Base-by-base conservation (phyloP, 2,797 vertebrate genomes). In the Nasua narica region DNA sequence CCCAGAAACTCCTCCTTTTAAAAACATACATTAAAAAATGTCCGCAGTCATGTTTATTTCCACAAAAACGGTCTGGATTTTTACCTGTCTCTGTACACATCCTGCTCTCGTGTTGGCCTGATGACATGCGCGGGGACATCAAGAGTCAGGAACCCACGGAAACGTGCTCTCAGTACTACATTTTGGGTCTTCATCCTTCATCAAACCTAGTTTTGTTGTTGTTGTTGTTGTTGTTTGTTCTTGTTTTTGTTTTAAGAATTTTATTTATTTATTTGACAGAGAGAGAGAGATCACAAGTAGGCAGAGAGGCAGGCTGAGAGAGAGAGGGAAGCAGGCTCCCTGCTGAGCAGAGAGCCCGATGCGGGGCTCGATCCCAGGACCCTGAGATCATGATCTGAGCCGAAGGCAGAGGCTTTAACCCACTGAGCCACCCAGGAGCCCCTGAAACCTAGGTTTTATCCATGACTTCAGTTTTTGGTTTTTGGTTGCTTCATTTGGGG, bases 41-140 rank as follows among this genome's bases (percentile, higher is more conserved):
- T 74, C 78, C 10, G 7, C 7, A 37, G 43, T 21, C 74, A 21
- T 32, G 65, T 67, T 79, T 14, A 48, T 6, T 83, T 32, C 35
- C 72, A 60, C 52, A 40, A 27, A 81, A 67, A 16, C 43, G 9
- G 14, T 67, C 60, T 69, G 46, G 40, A 15, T 50, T 29, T 97
- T 90, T 77, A 54, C 9, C 60, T 85, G 40, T 87, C 46, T 82
- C 12, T 65, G 32, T 5, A 37, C 14, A 54, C 5, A 50, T 60
- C 62, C 88, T 82, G 1, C 74, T 95, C 50, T 96, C 79, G 72
- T 79, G 81, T 95, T 87, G 86, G 72, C 70, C 40, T 83, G 92
- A 87, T 52, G 37, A 82, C 9, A 37, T 25, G 13, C 76, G 35
- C 12, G 2, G 2, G 46, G 35, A 9, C 25, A 92, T 50, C 83